Evolutionary conservation across 1,140 invertebrate genomes (phyloP).

Genomic region (Delia radicum): DNA sequence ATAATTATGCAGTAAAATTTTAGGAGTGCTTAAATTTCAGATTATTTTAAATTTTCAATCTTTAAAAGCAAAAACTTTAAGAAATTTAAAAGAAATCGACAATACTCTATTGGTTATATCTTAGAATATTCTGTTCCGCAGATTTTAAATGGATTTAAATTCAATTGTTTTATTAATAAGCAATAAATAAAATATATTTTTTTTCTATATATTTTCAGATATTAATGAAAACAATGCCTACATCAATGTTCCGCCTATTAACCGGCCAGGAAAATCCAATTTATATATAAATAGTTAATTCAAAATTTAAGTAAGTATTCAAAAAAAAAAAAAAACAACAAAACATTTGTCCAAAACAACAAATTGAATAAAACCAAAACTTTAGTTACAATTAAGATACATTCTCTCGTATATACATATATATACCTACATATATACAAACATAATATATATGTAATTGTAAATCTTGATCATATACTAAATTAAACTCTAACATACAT

Average conservation of each 20-base stretch:
- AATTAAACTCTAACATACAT: background rate
- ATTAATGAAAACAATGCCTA: conserved; percentile 99
- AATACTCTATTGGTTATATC: too few relatives aligned
- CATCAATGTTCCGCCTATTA: conserved; percentile 97
- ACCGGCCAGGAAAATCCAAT: conserved; percentile 99
- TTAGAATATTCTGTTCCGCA: too few relatives aligned
- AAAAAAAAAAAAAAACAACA: background rate
- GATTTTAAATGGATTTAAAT: too few relatives aligned
- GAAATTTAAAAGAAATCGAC: too few relatives aligned
- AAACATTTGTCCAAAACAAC: background rate
- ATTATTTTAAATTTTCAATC: too few relatives aligned
- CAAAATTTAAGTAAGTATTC: background rate
- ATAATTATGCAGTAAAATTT: too few relatives aligned
- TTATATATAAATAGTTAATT: conserved; percentile 76
- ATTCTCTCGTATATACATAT: background rate
- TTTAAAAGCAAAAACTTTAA: too few relatives aligned
- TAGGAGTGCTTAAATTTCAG: too few relatives aligned
- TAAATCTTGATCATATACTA: conserved; percentile 1
- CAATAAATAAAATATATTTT: too few relatives aligned
- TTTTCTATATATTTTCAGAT: conserved; percentile 70
- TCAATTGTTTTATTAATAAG: too few relatives aligned
- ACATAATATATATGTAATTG: background rate
- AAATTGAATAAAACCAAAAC: background rate
- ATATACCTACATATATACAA: background rate
- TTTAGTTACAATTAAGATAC: background rate